Conservation (phyloP, 2,113 vertebrate species). For the Casuarius casuarius region DNA sequence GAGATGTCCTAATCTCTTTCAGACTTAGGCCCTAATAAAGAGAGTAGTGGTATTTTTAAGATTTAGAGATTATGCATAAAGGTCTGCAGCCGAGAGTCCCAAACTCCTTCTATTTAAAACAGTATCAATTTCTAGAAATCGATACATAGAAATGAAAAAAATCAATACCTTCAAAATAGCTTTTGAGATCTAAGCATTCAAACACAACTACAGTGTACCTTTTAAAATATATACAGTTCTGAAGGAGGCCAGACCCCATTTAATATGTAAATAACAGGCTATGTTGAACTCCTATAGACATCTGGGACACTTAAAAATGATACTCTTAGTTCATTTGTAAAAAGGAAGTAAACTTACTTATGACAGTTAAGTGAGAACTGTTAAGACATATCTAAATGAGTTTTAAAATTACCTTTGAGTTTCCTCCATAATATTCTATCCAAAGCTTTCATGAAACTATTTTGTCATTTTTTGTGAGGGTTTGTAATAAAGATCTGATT, state of each 20-base stretch:
- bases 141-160: background rate
- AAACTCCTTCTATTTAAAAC: slow-evolving; percentile 3
- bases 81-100: background rate
- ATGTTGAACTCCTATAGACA: background rate
- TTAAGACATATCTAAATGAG: background rate
- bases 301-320: background rate
- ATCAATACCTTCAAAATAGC: background rate
- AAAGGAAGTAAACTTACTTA: background rate
- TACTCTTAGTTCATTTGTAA: background rate
- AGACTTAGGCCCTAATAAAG: background rate
- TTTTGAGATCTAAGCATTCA: background rate
- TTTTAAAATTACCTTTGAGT: background rate
- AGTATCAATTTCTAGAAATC: background rate
- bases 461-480: background rate
- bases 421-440: background rate
- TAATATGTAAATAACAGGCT: background rate
- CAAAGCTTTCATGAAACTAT: background rate
- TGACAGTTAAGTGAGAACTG: background rate
- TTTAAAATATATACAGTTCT: background rate
- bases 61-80: background rate
- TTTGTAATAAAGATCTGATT: background rate
- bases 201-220: background rate
- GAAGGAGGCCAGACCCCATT: background rate
- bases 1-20: background rate
- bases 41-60: background rate